phyloP scores from a whole-genome alignment of 2,113 vertebrate genomes.

The Typhlomys cinereus region DNA sequence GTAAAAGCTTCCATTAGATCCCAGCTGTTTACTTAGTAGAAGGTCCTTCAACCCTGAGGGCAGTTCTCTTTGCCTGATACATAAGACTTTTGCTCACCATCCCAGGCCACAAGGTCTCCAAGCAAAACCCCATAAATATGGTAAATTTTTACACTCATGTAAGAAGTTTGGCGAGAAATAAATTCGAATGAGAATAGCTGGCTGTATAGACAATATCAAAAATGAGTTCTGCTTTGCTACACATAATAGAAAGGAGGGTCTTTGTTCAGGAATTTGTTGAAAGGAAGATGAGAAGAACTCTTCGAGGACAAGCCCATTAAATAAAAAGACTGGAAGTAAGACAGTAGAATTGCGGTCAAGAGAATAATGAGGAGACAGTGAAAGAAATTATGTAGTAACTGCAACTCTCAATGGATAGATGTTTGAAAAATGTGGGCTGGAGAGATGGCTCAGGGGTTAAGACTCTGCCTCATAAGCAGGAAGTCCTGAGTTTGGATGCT shows the following conservation, averaged over 20 bases:
- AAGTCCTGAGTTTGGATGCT: too few species aligned
- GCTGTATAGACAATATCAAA: not conserved
- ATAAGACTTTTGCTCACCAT: not conserved
- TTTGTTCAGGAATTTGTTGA: not conserved
- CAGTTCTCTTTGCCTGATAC: not conserved
- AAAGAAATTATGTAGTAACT: not conserved
- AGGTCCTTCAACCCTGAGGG: not conserved
- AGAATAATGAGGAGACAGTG: not conserved
- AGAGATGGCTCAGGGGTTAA: too few species aligned
- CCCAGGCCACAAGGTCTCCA: not conserved
- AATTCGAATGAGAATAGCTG: not conserved
- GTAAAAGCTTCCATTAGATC: not conserved
- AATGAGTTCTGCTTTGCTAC: not conserved
- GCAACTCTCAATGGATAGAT: too few species aligned
- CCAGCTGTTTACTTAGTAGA: not conserved
- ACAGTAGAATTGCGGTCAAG: not conserved
- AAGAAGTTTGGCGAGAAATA: not conserved
- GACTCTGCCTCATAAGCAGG: too few species aligned
- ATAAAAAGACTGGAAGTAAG: not conserved
- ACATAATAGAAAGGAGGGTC: not conserved
- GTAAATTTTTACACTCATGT: not conserved
- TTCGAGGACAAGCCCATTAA: not conserved
- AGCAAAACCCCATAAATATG: fast-evolving
- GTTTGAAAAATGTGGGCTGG: too few species aligned
- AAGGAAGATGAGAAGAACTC: not conserved